Evolutionary conservation across 1,140 invertebrate species (phyloP).

Genomic region (Ridgeia piscesae): DNA sequence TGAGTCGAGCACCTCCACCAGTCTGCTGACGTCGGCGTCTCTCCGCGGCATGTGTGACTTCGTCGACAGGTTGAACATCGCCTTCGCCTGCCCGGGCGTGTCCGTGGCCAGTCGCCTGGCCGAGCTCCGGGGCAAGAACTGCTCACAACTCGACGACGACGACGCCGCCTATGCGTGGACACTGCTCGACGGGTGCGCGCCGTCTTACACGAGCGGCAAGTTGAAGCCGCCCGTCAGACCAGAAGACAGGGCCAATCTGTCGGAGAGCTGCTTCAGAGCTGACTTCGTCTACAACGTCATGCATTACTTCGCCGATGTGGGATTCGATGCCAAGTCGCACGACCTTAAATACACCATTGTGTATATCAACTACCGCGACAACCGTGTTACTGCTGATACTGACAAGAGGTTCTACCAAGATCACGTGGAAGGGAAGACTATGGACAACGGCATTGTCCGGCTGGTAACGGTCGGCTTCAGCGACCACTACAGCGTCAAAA

Average conservation of each 20-base stretch:
- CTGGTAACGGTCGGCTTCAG: constrained; percentile 5
- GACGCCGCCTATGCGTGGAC: background rate
- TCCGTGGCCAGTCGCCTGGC: background rate
- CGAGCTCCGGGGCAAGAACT: background rate
- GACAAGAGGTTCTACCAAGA: background rate
- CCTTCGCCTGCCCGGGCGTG: background rate
- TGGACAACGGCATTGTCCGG: background rate
- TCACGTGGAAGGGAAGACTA: background rate
- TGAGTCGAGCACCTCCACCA: background rate
- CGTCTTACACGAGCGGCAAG: background rate
- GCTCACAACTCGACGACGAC: background rate
- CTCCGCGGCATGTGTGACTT: background rate
- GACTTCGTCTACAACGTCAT: background rate
- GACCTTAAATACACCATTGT: background rate
- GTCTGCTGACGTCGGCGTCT: background rate
- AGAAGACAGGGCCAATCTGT: background rate
- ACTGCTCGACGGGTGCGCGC: background rate
- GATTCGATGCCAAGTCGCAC: background rate
- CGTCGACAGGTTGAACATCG: background rate
- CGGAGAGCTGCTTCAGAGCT: background rate
- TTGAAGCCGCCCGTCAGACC: background rate
- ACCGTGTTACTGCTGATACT: background rate
- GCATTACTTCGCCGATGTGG: background rate
- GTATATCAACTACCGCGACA: background rate
- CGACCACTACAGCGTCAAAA: background rate